Percentiles rank a stretch among this genome's conserved stretches.
These are phyloP conservation scores for Tricholaema leucomelas DNA, from an alignment of 2,113 vertebrate species.

Conservation along the genomic window DNA sequence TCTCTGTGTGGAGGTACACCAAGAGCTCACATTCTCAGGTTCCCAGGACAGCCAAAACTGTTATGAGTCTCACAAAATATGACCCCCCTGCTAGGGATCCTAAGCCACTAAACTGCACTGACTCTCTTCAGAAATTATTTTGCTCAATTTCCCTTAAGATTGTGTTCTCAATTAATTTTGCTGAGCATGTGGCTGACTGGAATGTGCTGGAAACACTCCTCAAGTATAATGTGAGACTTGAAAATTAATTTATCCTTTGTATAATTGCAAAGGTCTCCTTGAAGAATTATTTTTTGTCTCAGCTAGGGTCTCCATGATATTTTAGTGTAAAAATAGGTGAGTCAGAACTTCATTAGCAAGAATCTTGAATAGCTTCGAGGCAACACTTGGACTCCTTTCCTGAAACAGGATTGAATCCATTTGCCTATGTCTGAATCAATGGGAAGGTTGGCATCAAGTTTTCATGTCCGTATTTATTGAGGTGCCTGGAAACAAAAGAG, in stretches of 20 bases:
- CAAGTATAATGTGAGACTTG: background rate
- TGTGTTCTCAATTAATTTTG: background rate
- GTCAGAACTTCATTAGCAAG: background rate
- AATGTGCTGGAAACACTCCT: background rate
- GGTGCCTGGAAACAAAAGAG: background rate
- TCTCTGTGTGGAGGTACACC: rapidly evolving
- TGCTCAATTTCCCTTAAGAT: background rate
- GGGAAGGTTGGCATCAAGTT: background rate
- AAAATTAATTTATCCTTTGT: background rate
- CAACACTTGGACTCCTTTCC: background rate
- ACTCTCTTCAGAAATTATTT: background rate
- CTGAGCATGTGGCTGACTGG: background rate
- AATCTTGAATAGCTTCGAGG: background rate
- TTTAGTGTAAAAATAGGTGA: background rate
- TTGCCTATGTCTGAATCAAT: background rate
- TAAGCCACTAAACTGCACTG: rapidly evolving
- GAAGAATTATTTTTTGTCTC: background rate
- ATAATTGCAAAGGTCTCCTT: background rate
- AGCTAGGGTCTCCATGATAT: background rate
- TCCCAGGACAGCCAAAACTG: background rate
- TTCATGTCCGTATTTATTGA: background rate
- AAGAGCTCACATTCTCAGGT: background rate
- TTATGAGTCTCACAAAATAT: background rate
- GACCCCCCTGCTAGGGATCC: background rate
- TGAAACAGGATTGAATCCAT: background rate